Conservation (phyloP, 64 coral and sea anemone genomes). For the Hydrozoanthus tunicans region DNA sequence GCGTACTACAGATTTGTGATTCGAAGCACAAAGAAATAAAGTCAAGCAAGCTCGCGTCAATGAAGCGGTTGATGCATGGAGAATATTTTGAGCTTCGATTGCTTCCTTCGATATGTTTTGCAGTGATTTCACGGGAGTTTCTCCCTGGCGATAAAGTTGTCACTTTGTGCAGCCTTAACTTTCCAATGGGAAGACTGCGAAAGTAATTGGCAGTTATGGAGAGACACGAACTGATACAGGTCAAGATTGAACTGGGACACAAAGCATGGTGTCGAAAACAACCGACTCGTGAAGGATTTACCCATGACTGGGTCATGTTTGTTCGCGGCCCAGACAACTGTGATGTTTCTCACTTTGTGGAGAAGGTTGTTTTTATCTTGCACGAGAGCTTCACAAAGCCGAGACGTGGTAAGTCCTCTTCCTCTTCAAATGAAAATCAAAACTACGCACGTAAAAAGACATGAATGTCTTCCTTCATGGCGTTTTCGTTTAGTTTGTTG, state of each 20-base stretch:
- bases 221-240: conserved; percentile 63
- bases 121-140: conserved; percentile 18
- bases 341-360: conserved; percentile 99
- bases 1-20: not conserved
- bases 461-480: not conserved
- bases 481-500: not conserved
- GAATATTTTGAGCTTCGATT: not conserved
- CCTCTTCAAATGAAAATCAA: not conserved
- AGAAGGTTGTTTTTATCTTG: conserved; percentile 96
- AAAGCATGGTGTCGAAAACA: conserved; percentile 88
- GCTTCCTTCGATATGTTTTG: conserved; percentile 26
- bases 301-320: conserved; percentile 95
- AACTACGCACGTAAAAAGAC: not conserved
- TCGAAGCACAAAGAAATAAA: conserved; percentile 36
- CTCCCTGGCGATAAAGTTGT: conserved; percentile 10
- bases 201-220: conserved; percentile 10
- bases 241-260: conserved; percentile 96
- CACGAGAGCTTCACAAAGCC: conserved; percentile 94
- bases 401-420: conserved; percentile 68
- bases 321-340: conserved; percentile 85
- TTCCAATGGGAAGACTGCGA: conserved; percentile 10
- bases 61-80: conserved; percentile 53
- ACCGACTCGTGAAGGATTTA: conserved; percentile 87
- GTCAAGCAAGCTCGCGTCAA: conserved; percentile 48
- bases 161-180: not conserved